phyloP scores from a whole-genome alignment of 2,888 invertebrate genomes.

The Cheilosia impressa region DNA sequence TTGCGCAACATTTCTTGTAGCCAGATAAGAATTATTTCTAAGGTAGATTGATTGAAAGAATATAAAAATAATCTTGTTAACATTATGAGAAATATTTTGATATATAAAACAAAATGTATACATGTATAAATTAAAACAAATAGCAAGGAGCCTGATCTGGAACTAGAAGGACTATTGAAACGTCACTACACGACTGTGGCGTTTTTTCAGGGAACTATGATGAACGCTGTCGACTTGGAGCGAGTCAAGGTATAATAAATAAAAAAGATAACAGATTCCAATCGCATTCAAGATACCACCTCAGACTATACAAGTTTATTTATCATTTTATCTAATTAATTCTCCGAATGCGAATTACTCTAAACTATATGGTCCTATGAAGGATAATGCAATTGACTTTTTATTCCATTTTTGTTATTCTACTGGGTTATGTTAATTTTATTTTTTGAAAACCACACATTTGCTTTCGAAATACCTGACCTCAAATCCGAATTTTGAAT shows the following conservation, averaged over 20 bases:
- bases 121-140: slow-evolving; percentile 81
- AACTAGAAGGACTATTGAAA: slow-evolving; percentile 99
- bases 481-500: slow-evolving; percentile 6
- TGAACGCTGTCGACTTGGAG: slow-evolving; percentile 99
- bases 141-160: slow-evolving; percentile 99
- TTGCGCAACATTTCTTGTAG: slow-evolving; percentile 11
- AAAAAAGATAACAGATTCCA: slow-evolving; percentile 79
- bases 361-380: slow-evolving; percentile 9
- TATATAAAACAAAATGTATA: slow-evolving; percentile 58
- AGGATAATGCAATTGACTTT: slow-evolving; percentile 21
- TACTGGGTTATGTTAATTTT: background rate
- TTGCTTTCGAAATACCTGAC: slow-evolving; percentile 36
- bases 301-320: slow-evolving; percentile 40
- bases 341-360: slow-evolving; percentile 50
- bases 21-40: slow-evolving; percentile 51
- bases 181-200: slow-evolving; percentile 99
- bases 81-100: slow-evolving; percentile 31
- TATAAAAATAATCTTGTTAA: slow-evolving; percentile 38
- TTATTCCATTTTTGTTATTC: slow-evolving; percentile 6
- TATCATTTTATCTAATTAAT: slow-evolving; percentile 44
- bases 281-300: slow-evolving; percentile 65
- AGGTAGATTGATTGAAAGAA: slow-evolving; percentile 75
- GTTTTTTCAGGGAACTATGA: slow-evolving; percentile 99
- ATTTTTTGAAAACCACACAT: slow-evolving; percentile 11
- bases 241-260: slow-evolving; percentile 95